A percentile compares a stretch with the other conserved stretches of the same genome.
phyloP scores from a whole-genome alignment of 2,797 vertebrate genomes.

The Bovichtus diacanthus region DNA sequence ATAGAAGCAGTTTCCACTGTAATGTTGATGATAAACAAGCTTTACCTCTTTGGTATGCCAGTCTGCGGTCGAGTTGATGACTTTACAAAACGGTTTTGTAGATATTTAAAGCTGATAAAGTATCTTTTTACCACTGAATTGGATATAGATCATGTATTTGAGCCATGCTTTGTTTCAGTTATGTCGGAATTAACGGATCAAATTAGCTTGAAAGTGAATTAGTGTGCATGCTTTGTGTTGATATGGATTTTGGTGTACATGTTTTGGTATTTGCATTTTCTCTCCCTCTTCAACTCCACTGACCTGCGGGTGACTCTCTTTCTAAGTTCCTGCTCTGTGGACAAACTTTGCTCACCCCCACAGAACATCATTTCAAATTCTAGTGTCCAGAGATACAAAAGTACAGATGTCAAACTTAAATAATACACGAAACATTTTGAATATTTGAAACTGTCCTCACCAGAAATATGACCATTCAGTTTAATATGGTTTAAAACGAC shows the following conservation, averaged over 20 bases:
- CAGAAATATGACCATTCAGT: not conserved
- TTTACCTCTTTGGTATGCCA: not conserved
- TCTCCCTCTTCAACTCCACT: not conserved
- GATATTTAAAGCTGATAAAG: not conserved
- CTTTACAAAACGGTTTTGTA: not conserved
- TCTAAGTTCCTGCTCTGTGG: not conserved
- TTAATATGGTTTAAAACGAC: not conserved
- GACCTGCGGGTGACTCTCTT: not conserved
- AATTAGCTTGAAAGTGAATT: not conserved
- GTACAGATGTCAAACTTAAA: not conserved
- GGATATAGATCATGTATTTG: not conserved
- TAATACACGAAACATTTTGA: not conserved
- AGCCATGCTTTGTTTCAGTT: not conserved
- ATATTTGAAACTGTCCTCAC: not conserved
- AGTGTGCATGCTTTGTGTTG: not conserved
- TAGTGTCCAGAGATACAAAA: not conserved
- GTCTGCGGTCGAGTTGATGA: not conserved
- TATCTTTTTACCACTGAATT: not conserved
- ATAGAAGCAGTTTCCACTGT: not conserved
- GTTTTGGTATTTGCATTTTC: not conserved
- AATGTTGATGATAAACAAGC: conserved; percentile 27
- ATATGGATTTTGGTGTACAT: not conserved
- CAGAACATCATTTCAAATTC: conserved; percentile 16
- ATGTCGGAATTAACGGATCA: not conserved
- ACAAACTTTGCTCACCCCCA: not conserved